Evolutionary conservation across 2,113 vertebrate genomes (phyloP).

Genomic region (Melanerpes aurifrons): DNA sequence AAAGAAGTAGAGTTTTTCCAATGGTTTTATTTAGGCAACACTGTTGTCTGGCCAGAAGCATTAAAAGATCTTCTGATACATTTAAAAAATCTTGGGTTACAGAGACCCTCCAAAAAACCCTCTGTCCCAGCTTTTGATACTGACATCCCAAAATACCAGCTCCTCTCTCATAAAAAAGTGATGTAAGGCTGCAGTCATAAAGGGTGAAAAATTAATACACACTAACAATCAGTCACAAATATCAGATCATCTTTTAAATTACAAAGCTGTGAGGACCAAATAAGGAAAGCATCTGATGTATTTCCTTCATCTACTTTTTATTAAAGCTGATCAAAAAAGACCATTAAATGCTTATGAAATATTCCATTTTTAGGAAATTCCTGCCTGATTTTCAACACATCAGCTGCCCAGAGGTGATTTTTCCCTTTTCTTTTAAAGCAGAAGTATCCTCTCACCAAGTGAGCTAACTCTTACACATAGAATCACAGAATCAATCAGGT

Average conservation of each 20-base stretch:
- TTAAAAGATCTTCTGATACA: neutral
- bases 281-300: neutral
- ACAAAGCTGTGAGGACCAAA: neutral
- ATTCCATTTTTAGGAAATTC: neutral
- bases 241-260: neutral
- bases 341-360: neutral
- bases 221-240: neutral
- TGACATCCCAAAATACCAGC: neutral
- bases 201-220: neutral
- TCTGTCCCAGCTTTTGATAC: neutral
- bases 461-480: neutral
- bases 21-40: neutral
- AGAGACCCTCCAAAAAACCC: neutral
- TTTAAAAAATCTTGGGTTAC: neutral
- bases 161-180: neutral
- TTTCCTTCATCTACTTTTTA: constrained; percentile 20
- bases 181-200: neutral
- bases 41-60: neutral
- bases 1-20: neutral
- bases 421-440: neutral
- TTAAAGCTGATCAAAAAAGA: constrained; percentile 16
- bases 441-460: neutral
- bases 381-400: neutral
- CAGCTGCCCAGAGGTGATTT: neutral
- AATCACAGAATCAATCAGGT: no score